These are phyloP conservation scores for Hetaerina americana DNA, from an alignment of 1,140 invertebrate species.

Conservation along the genomic window DNA sequence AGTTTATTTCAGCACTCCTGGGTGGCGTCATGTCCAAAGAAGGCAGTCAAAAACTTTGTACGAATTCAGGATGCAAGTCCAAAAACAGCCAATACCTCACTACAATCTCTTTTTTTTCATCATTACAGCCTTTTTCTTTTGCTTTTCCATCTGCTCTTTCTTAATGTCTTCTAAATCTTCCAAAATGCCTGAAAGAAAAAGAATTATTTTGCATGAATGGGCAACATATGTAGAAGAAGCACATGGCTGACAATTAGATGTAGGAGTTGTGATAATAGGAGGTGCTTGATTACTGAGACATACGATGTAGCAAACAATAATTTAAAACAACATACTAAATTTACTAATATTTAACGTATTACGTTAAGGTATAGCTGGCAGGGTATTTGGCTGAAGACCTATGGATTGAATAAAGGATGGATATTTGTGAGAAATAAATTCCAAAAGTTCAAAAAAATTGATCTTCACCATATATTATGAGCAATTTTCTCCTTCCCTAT, in stretches of 20 bases:
- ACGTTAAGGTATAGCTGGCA: too few species aligned
- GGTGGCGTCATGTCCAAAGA: too few species aligned
- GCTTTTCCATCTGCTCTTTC: constrained; percentile 50
- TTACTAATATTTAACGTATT: too few species aligned
- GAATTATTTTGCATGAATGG: constrained; percentile 9
- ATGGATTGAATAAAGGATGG: too few species aligned
- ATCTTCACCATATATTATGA: too few species aligned
- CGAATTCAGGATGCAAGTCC: not conserved
- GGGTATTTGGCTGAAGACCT: too few species aligned
- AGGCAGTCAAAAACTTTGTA: not conserved
- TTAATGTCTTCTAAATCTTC: constrained; percentile 73
- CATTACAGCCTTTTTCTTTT: constrained; percentile 29
- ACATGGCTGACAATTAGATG: not conserved
- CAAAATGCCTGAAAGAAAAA: constrained; percentile 44
- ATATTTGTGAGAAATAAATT: too few species aligned
- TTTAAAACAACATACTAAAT: too few species aligned
- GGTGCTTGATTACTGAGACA: not conserved
- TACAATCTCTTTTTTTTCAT: constrained; percentile 30
- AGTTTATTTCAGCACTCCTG: too few species aligned
- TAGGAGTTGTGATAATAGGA: not conserved
- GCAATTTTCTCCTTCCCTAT: too few species aligned
- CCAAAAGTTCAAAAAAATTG: too few species aligned
- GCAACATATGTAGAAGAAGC: not conserved
- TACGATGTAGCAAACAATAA: too few species aligned
- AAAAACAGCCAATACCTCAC: not conserved